Evolutionary conservation across 1,140 invertebrate genomes (phyloP).

Genomic region (Drosophila auraria): DNA sequence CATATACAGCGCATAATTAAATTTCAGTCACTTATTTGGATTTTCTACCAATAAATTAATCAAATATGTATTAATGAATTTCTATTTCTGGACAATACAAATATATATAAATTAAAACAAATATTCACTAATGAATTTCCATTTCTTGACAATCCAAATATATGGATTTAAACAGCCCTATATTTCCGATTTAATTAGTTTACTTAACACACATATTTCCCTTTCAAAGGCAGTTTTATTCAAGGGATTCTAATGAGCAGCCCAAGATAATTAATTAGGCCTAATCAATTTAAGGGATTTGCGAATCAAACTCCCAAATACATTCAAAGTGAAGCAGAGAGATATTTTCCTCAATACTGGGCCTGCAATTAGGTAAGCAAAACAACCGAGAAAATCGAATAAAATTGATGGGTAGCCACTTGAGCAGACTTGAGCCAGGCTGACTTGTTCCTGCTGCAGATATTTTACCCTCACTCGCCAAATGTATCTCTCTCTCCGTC

Average conservation of each 20-base stretch:
- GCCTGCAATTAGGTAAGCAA: constrained; percentile 16
- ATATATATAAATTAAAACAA: background rate
- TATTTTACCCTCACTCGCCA: background rate
- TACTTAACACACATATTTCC: background rate
- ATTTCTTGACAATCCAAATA: background rate
- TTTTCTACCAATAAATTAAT: background rate
- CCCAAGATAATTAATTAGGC: constrained; percentile 7
- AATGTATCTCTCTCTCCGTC: constrained; percentile 3
- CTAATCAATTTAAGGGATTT: constrained; percentile 12
- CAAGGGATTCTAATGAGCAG: constrained; percentile 3
- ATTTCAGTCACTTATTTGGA: background rate
- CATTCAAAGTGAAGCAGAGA: background rate
- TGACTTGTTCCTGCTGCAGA: constrained; percentile 8
- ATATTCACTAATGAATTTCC: background rate
- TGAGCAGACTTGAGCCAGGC: background rate
- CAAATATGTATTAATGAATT: fast-evolving
- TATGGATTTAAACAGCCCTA: background rate
- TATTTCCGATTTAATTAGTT: no score
- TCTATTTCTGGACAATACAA: background rate
- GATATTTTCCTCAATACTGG: constrained; percentile 2
- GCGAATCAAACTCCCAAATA: background rate
- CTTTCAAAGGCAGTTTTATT: background rate
- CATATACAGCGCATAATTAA: no score
- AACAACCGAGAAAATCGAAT: constrained; percentile 25
- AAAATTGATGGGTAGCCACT: constrained; percentile 10